A percentile compares a stretch with the other conserved stretches of the same genome.
Conservation (phyloP, 2,888 invertebrate genomes). For the Idaea biselata region DNA sequence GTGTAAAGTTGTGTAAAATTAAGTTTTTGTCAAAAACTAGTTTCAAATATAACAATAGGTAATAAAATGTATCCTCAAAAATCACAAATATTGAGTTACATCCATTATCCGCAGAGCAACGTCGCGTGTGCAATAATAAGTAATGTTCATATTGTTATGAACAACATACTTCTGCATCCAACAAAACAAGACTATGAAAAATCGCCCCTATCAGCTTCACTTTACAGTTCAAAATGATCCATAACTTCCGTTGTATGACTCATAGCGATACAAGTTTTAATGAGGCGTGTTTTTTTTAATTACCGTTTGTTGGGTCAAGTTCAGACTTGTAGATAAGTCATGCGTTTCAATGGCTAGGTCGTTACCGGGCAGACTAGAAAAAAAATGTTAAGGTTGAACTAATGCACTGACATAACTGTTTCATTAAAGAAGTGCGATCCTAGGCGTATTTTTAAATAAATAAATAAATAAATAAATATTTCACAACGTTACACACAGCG, state of each 20-base stretch:
- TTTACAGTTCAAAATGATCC: conserved; percentile 3
- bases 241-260: conserved; percentile 19
- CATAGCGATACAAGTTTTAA: conserved; percentile 35
- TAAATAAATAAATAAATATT: no score
- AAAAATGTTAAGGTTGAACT: background rate
- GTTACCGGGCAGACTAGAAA: conserved; percentile 13
- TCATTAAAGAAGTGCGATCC: no score
- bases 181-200: conserved; percentile 15
- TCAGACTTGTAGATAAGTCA: conserved; percentile 43
- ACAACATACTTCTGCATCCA: background rate
- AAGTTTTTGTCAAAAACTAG: no score
- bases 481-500: no score
- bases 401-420: background rate
- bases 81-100: conserved; percentile 30
- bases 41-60: background rate
- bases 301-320: conserved; percentile 49
- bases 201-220: conserved; percentile 5
- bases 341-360: conserved; percentile 33
- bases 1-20: no score
- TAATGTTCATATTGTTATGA: background rate
- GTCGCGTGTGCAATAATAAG: conserved; percentile 49
- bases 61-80: conserved; percentile 8
- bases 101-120: conserved; percentile 19
- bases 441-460: no score
- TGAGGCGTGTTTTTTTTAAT: conserved; percentile 32